These are phyloP conservation scores for Dendrophyllia cribrosa DNA, from an alignment of 64 coral and sea anemone species.

Conservation along the genomic window DNA sequence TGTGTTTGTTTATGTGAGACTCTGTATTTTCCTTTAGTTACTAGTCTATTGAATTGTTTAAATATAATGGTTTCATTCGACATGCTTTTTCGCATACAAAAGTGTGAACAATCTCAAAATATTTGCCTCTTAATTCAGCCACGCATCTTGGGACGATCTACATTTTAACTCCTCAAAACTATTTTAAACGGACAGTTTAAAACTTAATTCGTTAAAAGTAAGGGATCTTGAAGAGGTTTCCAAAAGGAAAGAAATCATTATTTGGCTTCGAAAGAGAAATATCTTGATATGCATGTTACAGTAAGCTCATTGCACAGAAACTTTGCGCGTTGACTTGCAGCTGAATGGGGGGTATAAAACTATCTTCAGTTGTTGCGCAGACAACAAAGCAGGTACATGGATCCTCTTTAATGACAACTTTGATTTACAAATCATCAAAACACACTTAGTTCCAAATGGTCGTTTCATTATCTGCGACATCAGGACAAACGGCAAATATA, in stretches of 20 bases:
- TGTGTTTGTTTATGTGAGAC: slow-evolving; percentile 1
- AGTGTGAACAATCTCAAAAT: neutral
- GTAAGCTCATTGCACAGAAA: slow-evolving; percentile 23
- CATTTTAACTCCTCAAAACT: no score
- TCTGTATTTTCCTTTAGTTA: neutral
- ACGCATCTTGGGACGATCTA: neutral
- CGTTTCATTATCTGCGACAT: slow-evolving; percentile 52
- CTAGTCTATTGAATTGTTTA: neutral
- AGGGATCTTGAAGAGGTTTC: neutral
- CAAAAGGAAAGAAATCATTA: neutral
- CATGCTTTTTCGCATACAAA: neutral
- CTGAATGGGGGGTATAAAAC: slow-evolving; percentile 21
- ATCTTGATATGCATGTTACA: slow-evolving; percentile 41
- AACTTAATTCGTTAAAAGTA: neutral
- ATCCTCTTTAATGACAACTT: slow-evolving; percentile 51
- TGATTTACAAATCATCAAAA: slow-evolving; percentile 47
- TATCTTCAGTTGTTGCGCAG: slow-evolving; percentile 20
- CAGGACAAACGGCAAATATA: slow-evolving; percentile 7
- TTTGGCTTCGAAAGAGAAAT: neutral
- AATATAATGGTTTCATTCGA: neutral
- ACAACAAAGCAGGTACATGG: slow-evolving; percentile 33
- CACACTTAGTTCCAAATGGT: slow-evolving; percentile 14
- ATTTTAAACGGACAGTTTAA: neutral
- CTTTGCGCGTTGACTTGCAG: neutral
- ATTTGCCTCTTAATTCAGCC: neutral